Conservation (phyloP, 2,113 vertebrate species). For the Camelus dromedarius region DNA sequence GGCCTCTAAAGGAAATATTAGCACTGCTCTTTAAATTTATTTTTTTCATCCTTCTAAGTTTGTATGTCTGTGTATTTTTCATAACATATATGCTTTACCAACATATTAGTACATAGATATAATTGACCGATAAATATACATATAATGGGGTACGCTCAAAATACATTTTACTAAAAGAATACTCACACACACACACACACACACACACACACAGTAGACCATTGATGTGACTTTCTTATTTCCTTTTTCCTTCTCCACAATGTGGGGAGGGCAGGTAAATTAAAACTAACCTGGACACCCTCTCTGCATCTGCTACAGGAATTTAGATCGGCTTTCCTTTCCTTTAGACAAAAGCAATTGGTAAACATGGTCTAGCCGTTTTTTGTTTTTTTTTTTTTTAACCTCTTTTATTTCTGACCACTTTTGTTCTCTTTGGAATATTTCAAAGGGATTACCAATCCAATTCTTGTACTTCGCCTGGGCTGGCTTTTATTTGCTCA, state of each 20-base stretch:
- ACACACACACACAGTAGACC: not conserved
- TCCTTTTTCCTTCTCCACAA: not conserved
- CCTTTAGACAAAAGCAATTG: not conserved
- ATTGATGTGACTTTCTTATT: not conserved
- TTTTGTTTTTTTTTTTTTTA: not conserved
- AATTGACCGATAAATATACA: not conserved
- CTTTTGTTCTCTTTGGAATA: not conserved
- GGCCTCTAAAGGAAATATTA: conserved; percentile 32
- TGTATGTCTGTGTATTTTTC: not conserved
- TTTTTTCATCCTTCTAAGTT: conserved; percentile 11
- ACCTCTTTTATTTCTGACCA: not conserved
- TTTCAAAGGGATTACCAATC: not conserved
- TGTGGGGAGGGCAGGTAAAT: not conserved
- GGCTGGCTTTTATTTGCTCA: not conserved
- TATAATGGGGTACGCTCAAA: not conserved
- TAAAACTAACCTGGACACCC: not conserved
- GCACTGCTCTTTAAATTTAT: conserved; percentile 5
- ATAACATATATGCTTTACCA: not conserved
- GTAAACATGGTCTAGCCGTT: not conserved
- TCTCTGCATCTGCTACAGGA: not conserved
- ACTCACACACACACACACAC: not conserved
- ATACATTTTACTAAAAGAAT: conserved; percentile 13
- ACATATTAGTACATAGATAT: not conserved
- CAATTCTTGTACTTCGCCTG: not conserved
- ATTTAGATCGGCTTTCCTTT: not conserved